A percentile compares a stretch with the other conserved stretches of the same genome.
These are phyloP conservation scores for Scomberomorus guttatus DNA, from an alignment of 2,797 vertebrate species.

Conservation along the genomic window DNA sequence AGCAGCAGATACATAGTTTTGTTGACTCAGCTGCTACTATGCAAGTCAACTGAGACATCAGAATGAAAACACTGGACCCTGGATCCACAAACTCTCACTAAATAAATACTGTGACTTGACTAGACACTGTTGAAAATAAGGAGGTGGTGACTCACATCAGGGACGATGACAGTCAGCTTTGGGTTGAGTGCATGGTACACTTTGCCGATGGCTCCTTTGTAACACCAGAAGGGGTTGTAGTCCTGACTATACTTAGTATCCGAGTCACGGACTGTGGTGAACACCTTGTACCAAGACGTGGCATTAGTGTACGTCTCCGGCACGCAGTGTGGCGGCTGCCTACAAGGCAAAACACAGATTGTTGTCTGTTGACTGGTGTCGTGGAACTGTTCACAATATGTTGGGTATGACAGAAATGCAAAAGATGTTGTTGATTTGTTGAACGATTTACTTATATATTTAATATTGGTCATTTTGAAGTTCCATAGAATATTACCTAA, in stretches of 20 bases:
- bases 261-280: constrained; percentile 95
- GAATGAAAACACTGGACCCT: not conserved
- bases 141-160: constrained; percentile 90
- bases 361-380: not conserved
- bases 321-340: constrained; percentile 95
- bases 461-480: no score
- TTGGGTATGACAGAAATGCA: not conserved
- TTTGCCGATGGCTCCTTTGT: constrained; percentile 98
- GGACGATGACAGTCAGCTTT: constrained; percentile 97
- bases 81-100: not conserved
- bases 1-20: not conserved
- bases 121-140: not conserved
- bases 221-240: constrained; percentile 99
- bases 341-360: constrained; percentile 67
- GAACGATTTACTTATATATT: no score
- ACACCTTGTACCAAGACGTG: constrained; percentile 98
- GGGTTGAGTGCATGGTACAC: constrained; percentile 98
- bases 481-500: no score
- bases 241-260: constrained; percentile 97
- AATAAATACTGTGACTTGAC: not conserved
- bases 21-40: not conserved
- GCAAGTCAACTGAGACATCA: not conserved
- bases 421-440: not conserved
- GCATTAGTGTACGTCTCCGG: constrained; percentile 97
- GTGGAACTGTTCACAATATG: no score